A percentile compares a stretch with the other conserved stretches of the same genome.
These are phyloP conservation scores for Danio rerio DNA, from an alignment of 2,113 vertebrate genomes.

Conservation along the genomic window GRCz12tu NC_133197.1:10457501-10458000, in stretches of 20 bases:
- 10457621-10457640: not conserved
- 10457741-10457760: not conserved
- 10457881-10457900: constrained; percentile 5
- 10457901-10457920: not conserved
- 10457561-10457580: too few relatives aligned
- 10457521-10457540: too few relatives aligned
- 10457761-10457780: not conserved
- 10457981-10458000: not conserved
- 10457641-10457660: not conserved
- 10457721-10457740: not conserved
- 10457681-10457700: not conserved
- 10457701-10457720: not conserved
- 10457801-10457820: constrained; percentile 23
- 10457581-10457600: too few relatives aligned
- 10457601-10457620: too few relatives aligned
- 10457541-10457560: too few relatives aligned
- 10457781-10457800: not conserved
- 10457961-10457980: constrained; percentile 33
- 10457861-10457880: constrained; percentile 18
- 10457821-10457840: constrained; percentile 26
- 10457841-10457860: constrained; percentile 42
- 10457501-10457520: too few relatives aligned
- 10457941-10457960: not conserved
- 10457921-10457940: not conserved
- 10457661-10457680: not conserved